Conservation (phyloP, 2,113 vertebrate species). For the Nycticorax nycticorax region DNA sequence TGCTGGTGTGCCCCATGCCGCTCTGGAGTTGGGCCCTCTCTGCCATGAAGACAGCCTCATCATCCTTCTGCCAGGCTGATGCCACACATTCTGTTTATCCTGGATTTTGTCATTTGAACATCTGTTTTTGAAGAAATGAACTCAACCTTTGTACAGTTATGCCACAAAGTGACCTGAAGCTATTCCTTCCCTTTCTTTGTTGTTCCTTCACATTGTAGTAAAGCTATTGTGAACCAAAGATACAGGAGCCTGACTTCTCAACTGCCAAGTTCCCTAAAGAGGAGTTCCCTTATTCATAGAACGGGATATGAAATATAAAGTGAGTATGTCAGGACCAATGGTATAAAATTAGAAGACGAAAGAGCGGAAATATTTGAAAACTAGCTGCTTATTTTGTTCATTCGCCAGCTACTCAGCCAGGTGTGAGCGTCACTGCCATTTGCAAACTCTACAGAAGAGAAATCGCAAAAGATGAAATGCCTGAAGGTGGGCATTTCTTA, state of each 20-base stretch:
- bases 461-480: background rate
- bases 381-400: background rate
- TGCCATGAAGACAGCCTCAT: rapidly evolving
- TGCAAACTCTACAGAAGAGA: background rate
- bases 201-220: background rate
- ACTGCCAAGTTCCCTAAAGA: background rate
- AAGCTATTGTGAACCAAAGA: background rate
- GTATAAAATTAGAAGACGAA: background rate
- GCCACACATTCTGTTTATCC: background rate
- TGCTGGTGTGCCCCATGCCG: background rate
- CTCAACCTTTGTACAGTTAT: background rate
- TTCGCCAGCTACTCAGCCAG: background rate
- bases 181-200: background rate
- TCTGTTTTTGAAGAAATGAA: background rate
- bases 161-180: background rate
- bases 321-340: background rate
- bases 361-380: background rate
- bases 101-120: background rate
- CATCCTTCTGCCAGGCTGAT: background rate
- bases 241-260: background rate
- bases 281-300: background rate
- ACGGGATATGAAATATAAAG: background rate
- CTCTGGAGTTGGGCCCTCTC: background rate
- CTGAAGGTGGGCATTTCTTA: background rate
- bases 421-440: background rate